A percentile compares a stretch with the other conserved stretches of the same genome.
Conservation (phyloP, 2,888 invertebrate genomes). For the Lamproptera curius region DNA sequence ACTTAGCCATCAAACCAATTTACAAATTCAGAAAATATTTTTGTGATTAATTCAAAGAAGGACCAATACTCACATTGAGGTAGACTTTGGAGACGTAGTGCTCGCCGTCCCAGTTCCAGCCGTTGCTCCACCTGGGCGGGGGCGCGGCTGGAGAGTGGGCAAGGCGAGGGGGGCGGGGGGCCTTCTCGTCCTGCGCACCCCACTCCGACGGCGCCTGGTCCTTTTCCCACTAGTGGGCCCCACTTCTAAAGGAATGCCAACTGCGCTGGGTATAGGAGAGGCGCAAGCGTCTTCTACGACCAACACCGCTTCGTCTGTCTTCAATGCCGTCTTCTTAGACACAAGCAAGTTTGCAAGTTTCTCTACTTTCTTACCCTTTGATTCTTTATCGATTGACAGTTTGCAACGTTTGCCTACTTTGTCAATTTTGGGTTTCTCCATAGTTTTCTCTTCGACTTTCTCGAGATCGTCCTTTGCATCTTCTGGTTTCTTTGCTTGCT, state of each 20-base stretch:
- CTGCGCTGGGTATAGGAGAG: slow-evolving; percentile 38
- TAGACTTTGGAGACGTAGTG: slow-evolving; percentile 90
- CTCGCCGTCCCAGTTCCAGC: slow-evolving; percentile 95
- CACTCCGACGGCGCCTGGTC: slow-evolving; percentile 37
- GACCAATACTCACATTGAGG: slow-evolving; percentile 85
- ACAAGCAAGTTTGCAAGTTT: slow-evolving; percentile 66
- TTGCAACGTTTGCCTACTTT: slow-evolving; percentile 47
- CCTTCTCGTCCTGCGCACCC: slow-evolving; percentile 34
- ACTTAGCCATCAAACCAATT: too few species aligned
- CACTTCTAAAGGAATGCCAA: slow-evolving; percentile 40
- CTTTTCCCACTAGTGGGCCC: slow-evolving; percentile 37
- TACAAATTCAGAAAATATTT: too few species aligned
- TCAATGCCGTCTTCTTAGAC: slow-evolving; percentile 64
- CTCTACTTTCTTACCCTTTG: slow-evolving; percentile 60
- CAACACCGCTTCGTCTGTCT: slow-evolving; percentile 56
- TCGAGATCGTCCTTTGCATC: slow-evolving; percentile 19
- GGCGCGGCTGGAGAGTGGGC: slow-evolving; percentile 38
- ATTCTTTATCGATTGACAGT: slow-evolving; percentile 40
- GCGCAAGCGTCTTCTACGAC: slow-evolving; percentile 43
- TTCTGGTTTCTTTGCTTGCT: slow-evolving; percentile 25
- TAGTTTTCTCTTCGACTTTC: slow-evolving; percentile 21
- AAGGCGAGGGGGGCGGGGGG: slow-evolving; percentile 30
- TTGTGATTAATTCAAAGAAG: too few species aligned
- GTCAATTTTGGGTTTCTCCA: slow-evolving; percentile 26
- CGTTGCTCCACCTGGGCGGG: slow-evolving; percentile 87